Evolutionary conservation across 2,113 vertebrate genomes (phyloP).

Genomic region (Oryzias melastigma): DNA sequence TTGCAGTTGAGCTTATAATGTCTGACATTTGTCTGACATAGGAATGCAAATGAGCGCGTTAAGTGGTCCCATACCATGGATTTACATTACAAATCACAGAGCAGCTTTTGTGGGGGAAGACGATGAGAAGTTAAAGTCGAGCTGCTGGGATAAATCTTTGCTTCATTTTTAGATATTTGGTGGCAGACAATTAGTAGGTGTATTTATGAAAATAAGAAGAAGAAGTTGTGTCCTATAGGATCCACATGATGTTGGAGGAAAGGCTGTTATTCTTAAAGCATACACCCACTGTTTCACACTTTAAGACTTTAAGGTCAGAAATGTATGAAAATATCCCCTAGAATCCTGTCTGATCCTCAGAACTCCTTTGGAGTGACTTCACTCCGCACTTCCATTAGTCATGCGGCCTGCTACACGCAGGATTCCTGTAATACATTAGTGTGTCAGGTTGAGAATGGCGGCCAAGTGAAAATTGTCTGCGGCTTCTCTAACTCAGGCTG

Average conservation of each 20-base stretch:
- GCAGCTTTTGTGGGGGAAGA: background rate
- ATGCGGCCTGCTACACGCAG: background rate
- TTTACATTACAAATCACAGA: conserved; percentile 40
- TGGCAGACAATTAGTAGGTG: no score
- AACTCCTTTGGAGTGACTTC: background rate
- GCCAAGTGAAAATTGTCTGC: conserved; percentile 11
- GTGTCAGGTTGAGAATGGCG: conserved; percentile 7
- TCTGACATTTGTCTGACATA: conserved; percentile 67
- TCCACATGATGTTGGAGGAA: no score
- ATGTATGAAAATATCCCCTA: conserved; percentile 4
- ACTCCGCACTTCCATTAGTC: conserved; percentile 18
- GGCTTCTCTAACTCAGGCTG: conserved; percentile 10
- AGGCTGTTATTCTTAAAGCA: no score
- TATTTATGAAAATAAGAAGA: no score
- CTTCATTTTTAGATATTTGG: no score
- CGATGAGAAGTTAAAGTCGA: conserved; percentile 6
- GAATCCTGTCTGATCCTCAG: conserved; percentile 2
- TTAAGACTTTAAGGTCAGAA: background rate
- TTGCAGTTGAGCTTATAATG: conserved; percentile 52
- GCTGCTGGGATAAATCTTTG: conserved; percentile 4
- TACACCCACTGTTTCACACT: no score
- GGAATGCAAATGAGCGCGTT: conserved; percentile 61
- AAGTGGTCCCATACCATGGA: conserved; percentile 42
- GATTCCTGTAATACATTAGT: conserved; percentile 20
- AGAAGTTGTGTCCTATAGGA: no score